Percentiles rank a stretch among this genome's conserved stretches.
These are phyloP conservation scores for Acholoe squamosa DNA, from an alignment of 2,888 invertebrate species.

Conservation along the genomic window DNA sequence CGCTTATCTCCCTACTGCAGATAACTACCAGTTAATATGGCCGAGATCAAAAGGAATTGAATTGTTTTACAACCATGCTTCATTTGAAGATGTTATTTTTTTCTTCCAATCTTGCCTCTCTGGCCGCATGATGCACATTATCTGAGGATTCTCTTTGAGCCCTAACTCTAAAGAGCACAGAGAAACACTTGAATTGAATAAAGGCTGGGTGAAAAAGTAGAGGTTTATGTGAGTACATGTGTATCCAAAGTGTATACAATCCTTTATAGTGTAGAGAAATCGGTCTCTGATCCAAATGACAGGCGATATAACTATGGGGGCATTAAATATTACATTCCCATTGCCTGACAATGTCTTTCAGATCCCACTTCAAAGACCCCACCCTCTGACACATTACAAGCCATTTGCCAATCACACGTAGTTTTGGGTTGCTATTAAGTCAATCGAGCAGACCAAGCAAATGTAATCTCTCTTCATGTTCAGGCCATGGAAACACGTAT, in stretches of 20 bases:
- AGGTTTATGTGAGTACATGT: conserved; percentile 5
- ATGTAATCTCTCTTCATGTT: conserved; percentile 1
- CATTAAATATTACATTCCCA: conserved; percentile 42
- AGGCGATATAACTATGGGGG: background rate
- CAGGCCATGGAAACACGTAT: background rate
- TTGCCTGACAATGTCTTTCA: background rate
- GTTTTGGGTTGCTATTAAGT: conserved; percentile 33
- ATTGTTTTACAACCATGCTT: conserved; percentile 52
- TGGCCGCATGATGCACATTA: conserved; percentile 6
- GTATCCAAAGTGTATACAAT: background rate
- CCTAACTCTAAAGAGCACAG: background rate
- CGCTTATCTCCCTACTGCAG: conserved; percentile 27
- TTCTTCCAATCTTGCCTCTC: background rate
- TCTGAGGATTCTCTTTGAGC: background rate
- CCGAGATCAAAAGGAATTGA: conserved; percentile 50
- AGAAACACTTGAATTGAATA: conserved; percentile 7
- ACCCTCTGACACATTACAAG: background rate
- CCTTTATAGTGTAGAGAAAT: background rate
- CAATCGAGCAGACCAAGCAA: background rate
- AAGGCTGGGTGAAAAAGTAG: background rate
- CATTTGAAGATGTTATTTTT: conserved; percentile 31
- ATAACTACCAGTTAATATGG: conserved; percentile 55
- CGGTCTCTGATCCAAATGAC: background rate
- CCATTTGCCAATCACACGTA: conserved; percentile 40
- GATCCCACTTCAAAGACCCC: conserved; percentile 11